phyloP scores from a whole-genome alignment of 2,113 vertebrate genomes.

The Cathartes aura region DNA sequence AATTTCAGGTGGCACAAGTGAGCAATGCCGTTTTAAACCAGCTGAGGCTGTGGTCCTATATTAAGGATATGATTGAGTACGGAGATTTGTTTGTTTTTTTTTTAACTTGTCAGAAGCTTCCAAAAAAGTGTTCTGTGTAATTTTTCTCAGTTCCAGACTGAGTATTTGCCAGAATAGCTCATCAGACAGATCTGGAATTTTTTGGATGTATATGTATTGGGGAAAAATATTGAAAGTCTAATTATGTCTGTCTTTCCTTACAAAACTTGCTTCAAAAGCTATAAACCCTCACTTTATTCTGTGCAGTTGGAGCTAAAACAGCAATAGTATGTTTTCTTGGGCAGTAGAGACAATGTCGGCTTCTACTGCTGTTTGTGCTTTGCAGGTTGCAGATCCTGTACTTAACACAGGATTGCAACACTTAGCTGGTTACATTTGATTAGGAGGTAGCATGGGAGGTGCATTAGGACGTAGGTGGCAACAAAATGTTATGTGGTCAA shows the following conservation, averaged over 20 bases:
- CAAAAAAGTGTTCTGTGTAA: background rate
- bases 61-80: background rate
- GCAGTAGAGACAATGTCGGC: accelerated
- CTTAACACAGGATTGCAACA: accelerated
- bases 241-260: background rate
- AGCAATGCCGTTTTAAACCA: background rate
- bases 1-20: background rate
- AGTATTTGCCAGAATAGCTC: background rate
- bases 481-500: background rate
- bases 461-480: background rate
- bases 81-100: background rate
- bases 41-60: background rate
- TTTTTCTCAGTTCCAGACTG: background rate
- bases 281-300: background rate
- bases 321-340: background rate
- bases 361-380: background rate
- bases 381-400: no score
- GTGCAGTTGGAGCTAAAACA: background rate
- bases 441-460: background rate
- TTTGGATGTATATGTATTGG: background rate
- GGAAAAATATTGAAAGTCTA: background rate
- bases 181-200: background rate
- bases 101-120: background rate
- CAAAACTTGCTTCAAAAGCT: background rate
- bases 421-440: background rate